Conservation (phyloP, 1,140 invertebrate species). For the Leptoteleia sp. region DNA sequence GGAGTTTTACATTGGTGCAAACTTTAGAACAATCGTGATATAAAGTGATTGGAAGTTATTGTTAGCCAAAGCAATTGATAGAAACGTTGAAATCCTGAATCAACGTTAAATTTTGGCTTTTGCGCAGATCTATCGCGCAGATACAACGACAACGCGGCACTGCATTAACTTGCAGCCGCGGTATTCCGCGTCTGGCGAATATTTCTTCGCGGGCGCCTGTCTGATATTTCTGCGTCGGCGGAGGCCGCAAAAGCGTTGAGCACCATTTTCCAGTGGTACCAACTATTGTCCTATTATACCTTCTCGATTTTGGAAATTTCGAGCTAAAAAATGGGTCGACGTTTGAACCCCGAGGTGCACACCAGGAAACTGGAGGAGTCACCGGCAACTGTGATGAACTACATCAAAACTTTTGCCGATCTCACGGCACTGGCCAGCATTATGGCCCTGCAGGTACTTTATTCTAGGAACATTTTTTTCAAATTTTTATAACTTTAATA, state of each 20-base stretch:
- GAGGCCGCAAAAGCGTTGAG: slow-evolving; percentile 60
- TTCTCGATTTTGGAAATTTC: neutral
- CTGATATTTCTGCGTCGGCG: slow-evolving; percentile 30
- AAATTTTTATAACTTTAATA: no score
- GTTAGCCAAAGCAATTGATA: no score
- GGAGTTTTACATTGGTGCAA: no score
- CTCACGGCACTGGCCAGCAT: slow-evolving; percentile 74
- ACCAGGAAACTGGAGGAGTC: slow-evolving; percentile 69
- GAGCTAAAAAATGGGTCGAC: slow-evolving; percentile 69
- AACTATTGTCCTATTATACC: no score
- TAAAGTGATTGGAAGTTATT: no score
- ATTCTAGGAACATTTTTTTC: no score
- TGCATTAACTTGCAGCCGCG: slow-evolving; percentile 11
- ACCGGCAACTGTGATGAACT: slow-evolving; percentile 67
- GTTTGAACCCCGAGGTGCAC: slow-evolving; percentile 62
- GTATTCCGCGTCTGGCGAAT: slow-evolving; percentile 25
- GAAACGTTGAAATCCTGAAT: slow-evolving; percentile 1
- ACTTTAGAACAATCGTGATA: no score
- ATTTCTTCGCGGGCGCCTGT: slow-evolving; percentile 7
- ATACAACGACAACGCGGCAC: slow-evolving; percentile 40
- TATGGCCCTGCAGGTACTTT: slow-evolving; percentile 75
- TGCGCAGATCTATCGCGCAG: slow-evolving; percentile 44
- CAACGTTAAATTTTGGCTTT: neutral
- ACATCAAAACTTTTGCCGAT: slow-evolving; percentile 72
- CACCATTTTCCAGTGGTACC: neutral